Evolutionary conservation across 2,888 invertebrate species (phyloP).

Genomic region (Malthinus seriepunctatus): DNA sequence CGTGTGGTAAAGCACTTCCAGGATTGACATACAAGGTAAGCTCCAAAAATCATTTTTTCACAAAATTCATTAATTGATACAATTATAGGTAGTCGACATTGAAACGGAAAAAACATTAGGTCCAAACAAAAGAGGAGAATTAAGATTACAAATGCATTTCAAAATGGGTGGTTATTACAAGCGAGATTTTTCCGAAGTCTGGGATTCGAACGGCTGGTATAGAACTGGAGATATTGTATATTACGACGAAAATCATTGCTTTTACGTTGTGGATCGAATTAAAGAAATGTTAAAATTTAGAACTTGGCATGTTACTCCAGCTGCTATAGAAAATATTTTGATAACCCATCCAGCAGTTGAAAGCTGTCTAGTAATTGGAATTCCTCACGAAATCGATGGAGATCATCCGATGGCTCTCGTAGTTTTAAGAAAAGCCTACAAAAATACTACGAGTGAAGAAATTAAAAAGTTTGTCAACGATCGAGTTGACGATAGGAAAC

Average conservation of each 20-base stretch:
- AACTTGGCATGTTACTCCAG: slow-evolving; percentile 67
- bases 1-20: too few species aligned
- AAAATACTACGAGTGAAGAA: slow-evolving; percentile 32
- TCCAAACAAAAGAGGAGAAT: slow-evolving; percentile 56
- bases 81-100: slow-evolving; percentile 48
- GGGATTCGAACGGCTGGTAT: slow-evolving; percentile 54
- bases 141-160: slow-evolving; percentile 54
- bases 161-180: slow-evolving; percentile 55
- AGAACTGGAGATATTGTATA: slow-evolving; percentile 57
- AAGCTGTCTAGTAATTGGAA: slow-evolving; percentile 81
- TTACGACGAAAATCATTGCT: slow-evolving; percentile 54
- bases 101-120: slow-evolving; percentile 54
- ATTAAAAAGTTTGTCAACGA: slow-evolving; percentile 38
- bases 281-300: too few species aligned
- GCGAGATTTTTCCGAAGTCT: slow-evolving; percentile 50
- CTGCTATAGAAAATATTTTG: slow-evolving; percentile 74
- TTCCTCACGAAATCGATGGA: slow-evolving; percentile 62
- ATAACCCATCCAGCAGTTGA: slow-evolving; percentile 70
- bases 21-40: background rate
- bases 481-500: slow-evolving; percentile 40
- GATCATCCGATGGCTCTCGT: slow-evolving; percentile 58
- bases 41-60: too few species aligned
- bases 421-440: slow-evolving; percentile 41
- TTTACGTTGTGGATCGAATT: slow-evolving; percentile 54
- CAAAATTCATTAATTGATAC: background rate